Conservation (phyloP, 2,797 vertebrate genomes). For the Pseudochirops corinnae region DNA sequence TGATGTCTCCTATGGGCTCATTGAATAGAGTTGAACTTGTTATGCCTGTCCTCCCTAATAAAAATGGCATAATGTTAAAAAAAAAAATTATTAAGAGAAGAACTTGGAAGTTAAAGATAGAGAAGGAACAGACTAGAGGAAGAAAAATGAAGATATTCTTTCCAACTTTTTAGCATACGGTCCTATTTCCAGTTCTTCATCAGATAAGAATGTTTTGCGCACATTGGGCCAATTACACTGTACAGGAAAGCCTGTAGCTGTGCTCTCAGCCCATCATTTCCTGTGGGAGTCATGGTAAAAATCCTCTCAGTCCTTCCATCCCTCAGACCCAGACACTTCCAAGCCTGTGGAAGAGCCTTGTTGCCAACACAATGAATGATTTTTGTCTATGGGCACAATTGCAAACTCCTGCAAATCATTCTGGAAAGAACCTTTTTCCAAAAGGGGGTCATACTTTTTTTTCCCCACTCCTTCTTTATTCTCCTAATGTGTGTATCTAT, state of each 20-base stretch:
- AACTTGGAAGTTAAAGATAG: slow-evolving; percentile 12
- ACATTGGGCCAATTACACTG: slow-evolving; percentile 55
- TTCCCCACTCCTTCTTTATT: background rate
- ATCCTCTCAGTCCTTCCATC: slow-evolving; percentile 61
- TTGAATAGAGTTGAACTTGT: background rate
- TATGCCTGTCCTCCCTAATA: slow-evolving; percentile 40
- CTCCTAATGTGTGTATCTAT: background rate
- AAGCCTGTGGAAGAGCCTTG: slow-evolving; percentile 54
- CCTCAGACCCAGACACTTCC: slow-evolving; percentile 69
- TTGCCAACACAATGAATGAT: slow-evolving; percentile 10
- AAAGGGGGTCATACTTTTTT: background rate
- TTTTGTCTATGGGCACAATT: slow-evolving; percentile 40
- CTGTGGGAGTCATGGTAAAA: slow-evolving; percentile 71
- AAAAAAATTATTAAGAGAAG: slow-evolving; percentile 43
- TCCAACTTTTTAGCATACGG: slow-evolving; percentile 29
- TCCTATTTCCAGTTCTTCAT: slow-evolving; percentile 71
- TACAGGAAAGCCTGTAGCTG: slow-evolving; percentile 73
- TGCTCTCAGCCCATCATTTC: slow-evolving; percentile 67
- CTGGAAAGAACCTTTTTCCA: slow-evolving; percentile 56
- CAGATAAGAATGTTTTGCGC: slow-evolving; percentile 77
- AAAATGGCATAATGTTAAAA: slow-evolving; percentile 50
- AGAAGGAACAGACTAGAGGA: slow-evolving; percentile 2
- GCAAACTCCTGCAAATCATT: slow-evolving; percentile 25
- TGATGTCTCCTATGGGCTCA: background rate
- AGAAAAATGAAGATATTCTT: background rate